These are phyloP conservation scores for Pollenia griseotomentosa DNA, from an alignment of 2,888 invertebrate species.

Conservation along the genomic window DNA sequence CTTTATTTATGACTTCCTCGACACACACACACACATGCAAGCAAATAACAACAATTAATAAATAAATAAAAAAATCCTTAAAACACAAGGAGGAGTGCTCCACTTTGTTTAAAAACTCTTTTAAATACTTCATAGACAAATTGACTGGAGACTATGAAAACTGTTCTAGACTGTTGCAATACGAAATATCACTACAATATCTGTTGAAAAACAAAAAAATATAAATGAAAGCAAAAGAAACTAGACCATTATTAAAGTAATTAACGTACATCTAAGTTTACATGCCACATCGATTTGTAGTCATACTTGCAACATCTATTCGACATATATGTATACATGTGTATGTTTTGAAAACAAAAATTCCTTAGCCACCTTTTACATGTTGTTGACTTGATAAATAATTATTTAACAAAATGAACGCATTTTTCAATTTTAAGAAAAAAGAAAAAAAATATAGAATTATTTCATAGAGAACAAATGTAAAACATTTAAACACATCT, in stretches of 20 bases:
- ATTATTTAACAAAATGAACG: conserved; percentile 63
- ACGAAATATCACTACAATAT: conserved; percentile 12
- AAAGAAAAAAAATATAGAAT: conserved; percentile 26
- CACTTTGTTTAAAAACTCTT: conserved; percentile 57
- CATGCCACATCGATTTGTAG: conserved; percentile 68
- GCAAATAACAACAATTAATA: conserved; percentile 22
- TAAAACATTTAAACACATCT: conserved; percentile 37
- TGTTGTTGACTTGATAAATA: conserved; percentile 58
- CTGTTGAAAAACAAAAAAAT: neutral
- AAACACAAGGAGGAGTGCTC: conserved; percentile 65
- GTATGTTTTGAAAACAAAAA: neutral
- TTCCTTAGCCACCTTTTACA: conserved; percentile 64
- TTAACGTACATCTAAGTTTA: conserved; percentile 71
- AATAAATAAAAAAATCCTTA: conserved; percentile 18
- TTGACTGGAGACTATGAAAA: conserved; percentile 17
- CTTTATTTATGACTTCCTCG: conserved; percentile 64
- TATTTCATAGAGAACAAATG: conserved; percentile 25
- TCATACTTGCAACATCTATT: conserved; percentile 28
- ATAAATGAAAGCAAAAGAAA: conserved; percentile 2
- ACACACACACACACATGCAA: neutral
- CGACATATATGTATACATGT: neutral
- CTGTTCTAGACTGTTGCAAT: conserved; percentile 19
- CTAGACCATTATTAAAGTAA: conserved; percentile 72
- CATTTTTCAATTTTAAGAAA: conserved; percentile 66
- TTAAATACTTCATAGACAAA: conserved; percentile 43